phyloP scores from a whole-genome alignment of 92 coral and sea anemone genomes.

The Paragorgia papillata region DNA sequence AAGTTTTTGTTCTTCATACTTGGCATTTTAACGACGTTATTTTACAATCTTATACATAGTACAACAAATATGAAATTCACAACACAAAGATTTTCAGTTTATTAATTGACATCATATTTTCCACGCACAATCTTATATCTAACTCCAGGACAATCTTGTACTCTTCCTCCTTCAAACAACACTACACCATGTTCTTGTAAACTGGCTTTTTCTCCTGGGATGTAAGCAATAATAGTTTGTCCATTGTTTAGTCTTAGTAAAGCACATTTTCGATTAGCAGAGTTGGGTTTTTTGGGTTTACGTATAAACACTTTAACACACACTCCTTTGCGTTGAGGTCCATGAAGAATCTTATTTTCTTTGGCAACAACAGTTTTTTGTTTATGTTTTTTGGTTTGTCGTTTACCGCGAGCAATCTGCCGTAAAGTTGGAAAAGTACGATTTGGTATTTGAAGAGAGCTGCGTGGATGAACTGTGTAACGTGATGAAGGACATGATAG shows the following conservation, averaged over 20 bases:
- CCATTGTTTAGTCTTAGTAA: constrained; percentile 87
- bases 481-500: not conserved
- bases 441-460: not conserved
- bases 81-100: not conserved
- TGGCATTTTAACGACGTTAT: too few species aligned
- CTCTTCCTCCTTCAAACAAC: constrained; percentile 91
- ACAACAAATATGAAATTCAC: not conserved
- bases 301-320: constrained; percentile 90
- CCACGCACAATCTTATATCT: constrained; percentile 87
- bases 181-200: constrained; percentile 98
- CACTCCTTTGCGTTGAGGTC: constrained; percentile 94
- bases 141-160: constrained; percentile 97
- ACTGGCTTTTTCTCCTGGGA: constrained; percentile 86
- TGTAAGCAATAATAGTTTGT: constrained; percentile 88
- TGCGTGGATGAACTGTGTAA: not conserved
- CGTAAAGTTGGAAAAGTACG: constrained; percentile 74
- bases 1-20: too few species aligned
- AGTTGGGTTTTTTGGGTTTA: constrained; percentile 96
- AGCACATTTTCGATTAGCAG: constrained; percentile 96
- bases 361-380: constrained; percentile 63
- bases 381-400: constrained; percentile 67
- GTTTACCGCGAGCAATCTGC: constrained; percentile 84
- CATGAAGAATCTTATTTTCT: constrained; percentile 75
- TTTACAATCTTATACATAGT: too few species aligned
- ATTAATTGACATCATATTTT: constrained; percentile 87